Evolutionary conservation across 2,888 invertebrate genomes (phyloP).

Genomic region (Rhagonycha fulva): DNA sequence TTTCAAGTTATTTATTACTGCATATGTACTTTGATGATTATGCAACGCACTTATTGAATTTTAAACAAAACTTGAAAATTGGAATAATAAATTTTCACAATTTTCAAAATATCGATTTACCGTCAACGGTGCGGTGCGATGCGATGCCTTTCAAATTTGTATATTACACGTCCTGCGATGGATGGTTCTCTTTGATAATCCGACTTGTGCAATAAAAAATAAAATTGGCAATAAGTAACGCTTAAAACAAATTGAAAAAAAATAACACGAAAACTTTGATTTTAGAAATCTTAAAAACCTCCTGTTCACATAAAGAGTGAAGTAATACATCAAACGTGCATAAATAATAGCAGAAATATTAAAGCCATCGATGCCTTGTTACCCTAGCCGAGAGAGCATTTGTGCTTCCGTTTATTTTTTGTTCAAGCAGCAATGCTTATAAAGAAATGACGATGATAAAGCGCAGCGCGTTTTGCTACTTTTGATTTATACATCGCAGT

Average conservation of each 20-base stretch:
- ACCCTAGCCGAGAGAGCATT: slow-evolving; percentile 14
- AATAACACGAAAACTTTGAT: not conserved
- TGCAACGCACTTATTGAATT: not conserved
- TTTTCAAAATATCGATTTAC: not conserved
- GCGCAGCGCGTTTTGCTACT: slow-evolving; percentile 27
- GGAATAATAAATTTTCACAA: not conserved
- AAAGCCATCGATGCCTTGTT: slow-evolving; percentile 27
- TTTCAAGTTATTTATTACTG: not conserved
- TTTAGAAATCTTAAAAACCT: slow-evolving; percentile 19
- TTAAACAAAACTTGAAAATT: not conserved
- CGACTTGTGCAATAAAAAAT: not conserved
- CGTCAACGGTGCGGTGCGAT: not conserved
- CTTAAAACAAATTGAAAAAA: not conserved
- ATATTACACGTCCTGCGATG: not conserved
- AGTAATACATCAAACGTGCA: slow-evolving; percentile 30
- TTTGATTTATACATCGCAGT: slow-evolving; percentile 30
- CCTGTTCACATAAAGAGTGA: slow-evolving; percentile 23
- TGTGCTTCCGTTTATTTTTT: slow-evolving; percentile 24
- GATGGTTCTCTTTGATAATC: not conserved
- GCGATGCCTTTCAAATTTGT: not conserved
- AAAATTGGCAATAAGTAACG: not conserved
- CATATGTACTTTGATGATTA: not conserved
- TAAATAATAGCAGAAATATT: slow-evolving; percentile 27
- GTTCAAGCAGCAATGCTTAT: slow-evolving; percentile 28
- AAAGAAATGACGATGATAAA: slow-evolving; percentile 32